Base-by-base conservation (phyloP, 2,888 invertebrate genomes). In the Lithophane ornitopus region DNA sequence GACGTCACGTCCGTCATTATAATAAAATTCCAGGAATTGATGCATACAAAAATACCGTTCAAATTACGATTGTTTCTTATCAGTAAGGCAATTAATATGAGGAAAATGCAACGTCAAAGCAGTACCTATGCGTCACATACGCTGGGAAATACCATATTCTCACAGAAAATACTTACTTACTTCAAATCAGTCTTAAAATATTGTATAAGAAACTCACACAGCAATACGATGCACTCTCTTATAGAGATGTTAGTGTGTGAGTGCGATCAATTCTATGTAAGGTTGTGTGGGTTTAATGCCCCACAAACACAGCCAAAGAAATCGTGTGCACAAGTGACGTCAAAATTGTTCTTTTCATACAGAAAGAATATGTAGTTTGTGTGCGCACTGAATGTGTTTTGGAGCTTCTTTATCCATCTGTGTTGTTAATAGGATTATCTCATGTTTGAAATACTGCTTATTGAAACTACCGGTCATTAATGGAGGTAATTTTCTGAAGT, bases 341-440 rank as follows among this genome's bases (percentile, higher is more conserved):
- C 58, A 34, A 19, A 41, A 44, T 34, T 58, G 0, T 56, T 70
- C 1, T 39, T 66, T 22, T 26, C 19, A 19, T 41, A 52, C 26
- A 44, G 26, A 63, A 22, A n/a, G 12, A 54, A 49, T 1, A 41
- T 39, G 8, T 41, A 39, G 41, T n/a, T 39, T 28, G 34, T 58
- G 44, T 73, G 56, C 44, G 52, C n/a, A 28, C 16, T 54, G 9
- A 44, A 52, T 52, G n/a, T 28, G 52, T 65, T 34, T 59, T 58
- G 46, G 54, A 16, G 54, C 39, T 14, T 70, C n/a, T 49, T n/a
- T 14, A n/a, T 26, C 12, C 34, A 39, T 58, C n/a, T 22, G 28
- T 39, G 44, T 44, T 66, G 62, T 66, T 84, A 85, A 82, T 76
- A 54, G 62, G 61, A 76, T 85, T 85, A 85, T 54, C 68, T 71